Base-by-base conservation (phyloP, 2,888 invertebrate species). In the Stenodera caucasica region DNA sequence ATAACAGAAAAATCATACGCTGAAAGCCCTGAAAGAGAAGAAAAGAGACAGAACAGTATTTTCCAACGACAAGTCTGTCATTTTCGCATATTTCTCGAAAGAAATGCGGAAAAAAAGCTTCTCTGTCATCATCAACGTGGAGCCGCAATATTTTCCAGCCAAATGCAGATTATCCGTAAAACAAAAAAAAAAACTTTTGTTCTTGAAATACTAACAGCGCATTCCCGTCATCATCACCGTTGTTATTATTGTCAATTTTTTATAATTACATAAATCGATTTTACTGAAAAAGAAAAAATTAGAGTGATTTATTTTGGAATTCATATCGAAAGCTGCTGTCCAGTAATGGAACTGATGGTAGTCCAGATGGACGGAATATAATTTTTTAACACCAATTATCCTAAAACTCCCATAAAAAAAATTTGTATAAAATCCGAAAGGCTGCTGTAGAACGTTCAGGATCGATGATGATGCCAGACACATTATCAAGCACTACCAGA, bases 81-180 rank as follows among this genome's bases (percentile, higher is more conserved):
- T 18, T 45, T 45, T 21, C 45, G 45, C 21, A 45, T 45, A 45
- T 45, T 45, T 45, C 45, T 45, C 21, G 1, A 2, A 11, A 26
- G 30, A 30, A 8, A 6, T 30, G 30, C 6, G 7, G 8, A 9
- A 18, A 59, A 59, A 55, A 59, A 55, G 50, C 33, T 40, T 29
- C 21, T 29, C 37, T 35, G 57, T 51, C 57, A 51, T 57, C 57
- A 57, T 51, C 33, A 45, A 14, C 23, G 11, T 15, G 21, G 52
- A 32, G n/a, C 52, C 11, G 51, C 26, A 26, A 57, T 37, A 59
- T 54, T 50, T 32, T 49, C 23, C 45, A 49, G 49, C 18, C 55
- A 40, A 49, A 59, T 59, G 54, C 51, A 55, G 59, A 59, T 59
- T 33, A 55, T 35, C 26, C 55, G 23, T 45, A 45, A 45, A 45